These are phyloP conservation scores for Parnassius apollo DNA, from an alignment of 2,888 invertebrate species.

Conservation along the genomic window DNA sequence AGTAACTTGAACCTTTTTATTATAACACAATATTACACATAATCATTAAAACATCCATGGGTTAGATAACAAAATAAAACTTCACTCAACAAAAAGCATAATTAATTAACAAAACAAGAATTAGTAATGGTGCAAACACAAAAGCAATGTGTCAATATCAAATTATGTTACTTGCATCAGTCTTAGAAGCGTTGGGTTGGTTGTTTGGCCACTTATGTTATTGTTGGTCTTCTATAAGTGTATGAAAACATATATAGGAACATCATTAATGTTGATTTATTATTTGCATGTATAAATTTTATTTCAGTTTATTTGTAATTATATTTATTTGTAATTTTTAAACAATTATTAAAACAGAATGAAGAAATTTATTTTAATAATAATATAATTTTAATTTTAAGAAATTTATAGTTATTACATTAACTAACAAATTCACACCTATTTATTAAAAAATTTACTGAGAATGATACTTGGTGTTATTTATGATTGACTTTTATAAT, in stretches of 20 bases:
- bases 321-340: too few relatives aligned
- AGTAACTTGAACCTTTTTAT: too few relatives aligned
- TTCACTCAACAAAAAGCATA: slow-evolving; percentile 5
- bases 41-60: neutral
- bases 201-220: slow-evolving; percentile 63
- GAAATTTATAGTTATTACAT: neutral
- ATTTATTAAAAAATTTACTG: too few relatives aligned
- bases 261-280: slow-evolving; percentile 14
- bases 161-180: slow-evolving; percentile 75
- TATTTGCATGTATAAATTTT: neutral
- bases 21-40: too few relatives aligned
- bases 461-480: too few relatives aligned
- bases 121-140: slow-evolving; percentile 54
- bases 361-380: too few relatives aligned
- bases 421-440: too few relatives aligned
- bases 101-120: slow-evolving; percentile 26
- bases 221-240: slow-evolving; percentile 78
- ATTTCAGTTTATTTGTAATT: neutral
- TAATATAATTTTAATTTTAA: neutral
- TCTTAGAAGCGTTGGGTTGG: slow-evolving; percentile 71
- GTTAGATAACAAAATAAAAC: slow-evolving; percentile 14
- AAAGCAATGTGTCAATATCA: slow-evolving; percentile 62
- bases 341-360: too few relatives aligned
- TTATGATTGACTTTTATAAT: too few relatives aligned
- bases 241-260: slow-evolving; percentile 39